Evolutionary conservation across 2,797 vertebrate genomes (phyloP).

Genomic region (Bucorvus abyssinicus): DNA sequence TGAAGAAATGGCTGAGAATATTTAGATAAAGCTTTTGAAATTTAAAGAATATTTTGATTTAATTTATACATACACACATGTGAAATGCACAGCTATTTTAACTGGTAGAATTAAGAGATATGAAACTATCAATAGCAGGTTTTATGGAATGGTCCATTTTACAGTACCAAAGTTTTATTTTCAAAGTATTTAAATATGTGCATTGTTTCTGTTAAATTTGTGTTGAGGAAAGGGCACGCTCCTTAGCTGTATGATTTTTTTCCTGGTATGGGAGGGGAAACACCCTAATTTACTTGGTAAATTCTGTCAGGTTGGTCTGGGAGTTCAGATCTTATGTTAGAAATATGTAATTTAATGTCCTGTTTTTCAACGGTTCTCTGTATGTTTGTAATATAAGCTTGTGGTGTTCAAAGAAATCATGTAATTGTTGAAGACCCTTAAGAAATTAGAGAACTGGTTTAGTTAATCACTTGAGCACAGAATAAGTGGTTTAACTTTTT

Average conservation of each 20-base stretch:
- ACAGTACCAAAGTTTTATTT: not conserved
- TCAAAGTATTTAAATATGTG: not conserved
- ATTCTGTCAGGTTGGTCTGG: not conserved
- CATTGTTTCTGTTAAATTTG: not conserved
- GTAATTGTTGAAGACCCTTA: not conserved
- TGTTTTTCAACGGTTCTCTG: not conserved
- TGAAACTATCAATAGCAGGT: not conserved
- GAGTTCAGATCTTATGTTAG: not conserved
- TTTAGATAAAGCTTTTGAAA: not conserved
- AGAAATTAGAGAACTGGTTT: not conserved
- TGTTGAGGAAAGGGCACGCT: not conserved
- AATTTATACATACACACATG: not conserved
- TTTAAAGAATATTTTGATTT: not conserved
- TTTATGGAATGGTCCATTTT: not conserved
- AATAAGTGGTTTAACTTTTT: not conserved
- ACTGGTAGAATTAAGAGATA: not conserved
- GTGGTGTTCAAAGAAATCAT: not conserved
- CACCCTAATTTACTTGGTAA: not conserved
- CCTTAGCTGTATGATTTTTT: not conserved
- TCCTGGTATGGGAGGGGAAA: not conserved
- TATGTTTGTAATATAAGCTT: not conserved
- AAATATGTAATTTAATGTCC: not conserved
- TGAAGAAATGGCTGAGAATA: not conserved
- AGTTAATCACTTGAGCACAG: not conserved
- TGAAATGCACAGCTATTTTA: not conserved